These are phyloP conservation scores for Dryobates pubescens DNA, from an alignment of 2,797 vertebrate genomes.

Conservation along the genomic window DNA sequence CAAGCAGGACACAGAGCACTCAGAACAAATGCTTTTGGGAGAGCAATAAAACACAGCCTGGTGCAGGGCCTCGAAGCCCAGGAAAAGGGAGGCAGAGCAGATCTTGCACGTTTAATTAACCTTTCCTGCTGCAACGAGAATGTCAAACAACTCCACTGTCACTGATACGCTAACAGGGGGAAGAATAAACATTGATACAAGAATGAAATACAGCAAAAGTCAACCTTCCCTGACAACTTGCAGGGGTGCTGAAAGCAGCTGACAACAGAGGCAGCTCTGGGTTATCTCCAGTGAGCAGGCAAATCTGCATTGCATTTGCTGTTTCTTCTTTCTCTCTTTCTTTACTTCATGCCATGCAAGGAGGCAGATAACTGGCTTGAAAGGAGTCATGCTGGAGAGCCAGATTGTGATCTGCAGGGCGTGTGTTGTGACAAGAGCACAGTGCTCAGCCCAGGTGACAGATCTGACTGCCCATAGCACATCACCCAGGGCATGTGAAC, in stretches of 20 bases:
- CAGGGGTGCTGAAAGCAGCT: not conserved
- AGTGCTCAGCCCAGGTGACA: not conserved
- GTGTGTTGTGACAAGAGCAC: not conserved
- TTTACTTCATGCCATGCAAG: not conserved
- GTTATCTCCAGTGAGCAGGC: conserved; percentile 46
- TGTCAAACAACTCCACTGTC: conserved; percentile 26
- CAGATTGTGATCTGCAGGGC: not conserved
- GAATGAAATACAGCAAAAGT: not conserved
- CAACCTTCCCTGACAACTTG: conserved; percentile 31
- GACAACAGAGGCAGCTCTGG: not conserved
- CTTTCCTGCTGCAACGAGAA: conserved; percentile 28
- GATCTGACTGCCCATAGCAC: not conserved
- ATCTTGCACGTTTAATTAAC: conserved; percentile 53
- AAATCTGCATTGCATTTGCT: not conserved
- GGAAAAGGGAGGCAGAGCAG: not conserved
- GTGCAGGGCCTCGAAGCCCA: not conserved
- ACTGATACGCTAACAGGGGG: not conserved
- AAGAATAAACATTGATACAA: conserved; percentile 18
- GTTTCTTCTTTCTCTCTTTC: not conserved
- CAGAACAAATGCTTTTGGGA: not conserved
- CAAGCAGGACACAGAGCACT: not conserved
- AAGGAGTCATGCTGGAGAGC: not conserved
- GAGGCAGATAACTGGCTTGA: not conserved
- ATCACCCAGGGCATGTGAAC: not conserved
- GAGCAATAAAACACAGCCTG: not conserved